Percentiles rank a stretch among this genome's conserved stretches.
These are phyloP conservation scores for Aplidium turbinatum DNA, from an alignment of 23 tunicate genomes.

Conservation along the genomic window DNA sequence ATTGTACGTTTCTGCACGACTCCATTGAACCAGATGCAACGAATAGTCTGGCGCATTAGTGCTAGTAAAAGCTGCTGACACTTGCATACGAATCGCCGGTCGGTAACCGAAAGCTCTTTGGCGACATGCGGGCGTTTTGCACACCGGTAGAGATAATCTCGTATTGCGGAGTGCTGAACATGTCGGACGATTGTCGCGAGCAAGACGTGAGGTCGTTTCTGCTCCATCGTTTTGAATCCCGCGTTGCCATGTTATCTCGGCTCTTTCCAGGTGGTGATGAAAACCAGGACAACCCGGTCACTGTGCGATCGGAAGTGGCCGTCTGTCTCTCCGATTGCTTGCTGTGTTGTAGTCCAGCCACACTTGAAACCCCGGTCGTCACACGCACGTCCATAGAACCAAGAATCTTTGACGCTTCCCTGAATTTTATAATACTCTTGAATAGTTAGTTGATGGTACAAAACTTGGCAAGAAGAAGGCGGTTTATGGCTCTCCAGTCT, in stretches of 20 bases:
- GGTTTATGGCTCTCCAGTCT: too few relatives aligned
- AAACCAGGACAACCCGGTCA: constrained; percentile 37
- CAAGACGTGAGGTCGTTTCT: constrained; percentile 14
- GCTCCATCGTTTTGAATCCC: constrained; percentile 10
- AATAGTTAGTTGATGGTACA: not conserved
- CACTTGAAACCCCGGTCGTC: constrained; percentile 41
- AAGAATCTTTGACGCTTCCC: constrained; percentile 57
- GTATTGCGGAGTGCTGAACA: constrained; percentile 27
- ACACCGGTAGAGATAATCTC: constrained; percentile 47
- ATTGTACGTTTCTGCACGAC: constrained; percentile 54
- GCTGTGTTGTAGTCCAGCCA: not conserved
- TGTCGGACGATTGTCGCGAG: constrained; percentile 2
- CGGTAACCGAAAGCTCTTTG: not conserved
- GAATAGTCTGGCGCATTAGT: not conserved
- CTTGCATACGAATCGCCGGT: constrained; percentile 36
- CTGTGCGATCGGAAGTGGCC: constrained; percentile 4
- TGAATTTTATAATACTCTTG: too few relatives aligned
- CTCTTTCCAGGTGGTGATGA: constrained; percentile 41
- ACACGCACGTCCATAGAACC: constrained; percentile 49
- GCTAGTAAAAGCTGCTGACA: constrained; percentile 43
- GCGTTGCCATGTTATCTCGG: constrained; percentile 14
- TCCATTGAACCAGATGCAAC: too few relatives aligned
- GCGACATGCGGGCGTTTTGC: constrained; percentile 14
- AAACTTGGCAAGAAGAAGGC: too few relatives aligned
- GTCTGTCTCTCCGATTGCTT: not conserved